These are phyloP conservation scores for Sphaeramia orbicularis DNA, from an alignment of 2,797 vertebrate genomes.

Conservation along the genomic window DNA sequence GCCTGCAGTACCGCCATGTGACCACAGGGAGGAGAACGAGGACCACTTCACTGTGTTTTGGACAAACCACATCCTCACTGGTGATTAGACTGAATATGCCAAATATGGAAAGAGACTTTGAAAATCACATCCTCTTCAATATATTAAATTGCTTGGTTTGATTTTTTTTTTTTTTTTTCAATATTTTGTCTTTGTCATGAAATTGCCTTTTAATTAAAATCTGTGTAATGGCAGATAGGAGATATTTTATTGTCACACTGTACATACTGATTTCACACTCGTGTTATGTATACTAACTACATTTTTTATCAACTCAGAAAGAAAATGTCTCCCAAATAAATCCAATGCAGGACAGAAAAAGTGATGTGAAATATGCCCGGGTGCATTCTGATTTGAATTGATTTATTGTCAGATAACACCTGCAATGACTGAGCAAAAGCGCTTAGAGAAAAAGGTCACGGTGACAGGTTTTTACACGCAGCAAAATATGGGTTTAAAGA, in stretches of 20 bases:
- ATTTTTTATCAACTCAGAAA: slow-evolving; percentile 8
- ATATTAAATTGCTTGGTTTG: background rate
- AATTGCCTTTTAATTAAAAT: slow-evolving; percentile 20
- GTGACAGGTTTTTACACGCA: background rate
- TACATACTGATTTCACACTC: background rate
- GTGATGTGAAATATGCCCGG: background rate
- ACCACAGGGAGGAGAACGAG: slow-evolving; percentile 69
- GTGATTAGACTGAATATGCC: slow-evolving; percentile 1
- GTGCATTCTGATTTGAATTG: slow-evolving; percentile 20
- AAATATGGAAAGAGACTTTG: background rate
- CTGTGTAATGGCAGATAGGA: background rate
- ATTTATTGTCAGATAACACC: slow-evolving; percentile 1
- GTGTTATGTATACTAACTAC: background rate
- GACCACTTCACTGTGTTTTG: slow-evolving; percentile 9
- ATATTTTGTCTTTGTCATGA: slow-evolving; percentile 7
- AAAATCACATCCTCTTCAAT: background rate
- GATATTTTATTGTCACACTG: background rate
- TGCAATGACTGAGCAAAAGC: too few relatives aligned
- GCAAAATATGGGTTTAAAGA: background rate
- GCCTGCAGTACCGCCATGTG: slow-evolving; percentile 40
- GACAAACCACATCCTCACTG: background rate
- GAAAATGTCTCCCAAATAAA: background rate
- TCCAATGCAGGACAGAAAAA: slow-evolving; percentile 8
- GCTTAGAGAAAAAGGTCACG: slow-evolving; percentile 1
- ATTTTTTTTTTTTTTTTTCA: slow-evolving; percentile 5